These are phyloP conservation scores for Cariama cristata DNA, from an alignment of 2,113 vertebrate genomes.

Conservation along the genomic window DNA sequence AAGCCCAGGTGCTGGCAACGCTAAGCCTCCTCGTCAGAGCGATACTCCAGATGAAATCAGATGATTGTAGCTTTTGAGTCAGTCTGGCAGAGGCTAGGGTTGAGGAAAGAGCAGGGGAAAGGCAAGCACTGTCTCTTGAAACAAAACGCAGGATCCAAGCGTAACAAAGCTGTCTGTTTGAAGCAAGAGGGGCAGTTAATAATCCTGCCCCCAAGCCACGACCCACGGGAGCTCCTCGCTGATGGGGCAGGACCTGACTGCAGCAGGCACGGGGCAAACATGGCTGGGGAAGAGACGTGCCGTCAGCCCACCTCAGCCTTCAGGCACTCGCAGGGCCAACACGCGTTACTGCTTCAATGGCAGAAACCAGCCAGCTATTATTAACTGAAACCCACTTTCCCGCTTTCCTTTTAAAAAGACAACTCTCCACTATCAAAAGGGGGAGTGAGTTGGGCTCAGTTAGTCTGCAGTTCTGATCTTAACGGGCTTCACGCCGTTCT, in stretches of 20 bases:
- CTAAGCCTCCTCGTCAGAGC: not conserved
- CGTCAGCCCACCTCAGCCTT: fast-evolving
- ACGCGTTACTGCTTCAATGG: not conserved
- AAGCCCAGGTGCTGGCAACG: fast-evolving
- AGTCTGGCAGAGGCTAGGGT: not conserved
- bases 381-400: not conserved
- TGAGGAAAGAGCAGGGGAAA: not conserved
- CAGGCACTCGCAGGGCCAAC: not conserved
- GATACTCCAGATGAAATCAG: not conserved
- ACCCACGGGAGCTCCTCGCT: not conserved
- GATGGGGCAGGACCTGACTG: not conserved
- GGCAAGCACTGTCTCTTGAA: not conserved
- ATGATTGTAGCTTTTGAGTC: not conserved
- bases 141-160: not conserved
- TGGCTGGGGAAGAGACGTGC: fast-evolving
- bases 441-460: not conserved
- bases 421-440: not conserved
- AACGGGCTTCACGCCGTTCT: not conserved
- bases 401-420: not conserved
- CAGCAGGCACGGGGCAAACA: not conserved
- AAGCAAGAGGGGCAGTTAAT: not conserved
- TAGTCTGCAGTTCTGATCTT: not conserved
- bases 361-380: not conserved
- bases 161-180: not conserved
- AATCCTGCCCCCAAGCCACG: not conserved